Base-by-base conservation (phyloP, 1,140 invertebrate genomes). In the Drosophila chauvacae region DNA sequence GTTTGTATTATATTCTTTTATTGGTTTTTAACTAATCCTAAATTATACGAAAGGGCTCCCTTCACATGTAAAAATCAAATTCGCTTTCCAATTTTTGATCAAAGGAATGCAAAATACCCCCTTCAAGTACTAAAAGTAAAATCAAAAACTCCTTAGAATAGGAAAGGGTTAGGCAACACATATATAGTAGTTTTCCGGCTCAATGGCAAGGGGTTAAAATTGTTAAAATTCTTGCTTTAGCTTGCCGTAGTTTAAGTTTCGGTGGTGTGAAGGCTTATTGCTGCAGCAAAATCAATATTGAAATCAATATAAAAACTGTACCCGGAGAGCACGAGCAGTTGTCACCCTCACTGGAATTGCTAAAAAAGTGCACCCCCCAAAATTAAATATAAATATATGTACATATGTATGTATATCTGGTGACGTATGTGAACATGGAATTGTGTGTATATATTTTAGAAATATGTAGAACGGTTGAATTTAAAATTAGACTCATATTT, bases 241-340 rank as follows among this genome's bases (percentile, higher is more conserved):
- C 53, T 39, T 50, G 62, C 14, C 16, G 28, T 63, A 41, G 65
- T 62, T 66, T 20, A 50, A 66, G 28, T 18, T 68, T 51, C 20
- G 62, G 65, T 66, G 69, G 45, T 61, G 62, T 70, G 30, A 56
- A 42, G 35, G 45, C 53, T 50, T 42, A 58, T 77, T 59, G 64
- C 51, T 68, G 62, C 65, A 66, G 28, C 48, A 63, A 86, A 85
- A 85, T 85, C 82, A 75, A 85, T 85, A 86, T 86, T 71, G 74
- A 85, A 85, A 85, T 85, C 81, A 80, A 83, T 83, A 83, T 80
- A 81, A 64, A 85, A 85, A 64, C 63, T 75, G 74, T 81, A 78
- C 60, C 61, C 47, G 69, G 20, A 47, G 69, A 37, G 20, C 35
- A 39, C 48, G 26, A 78, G 61, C 61, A 81, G 57, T 81, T 80